These are phyloP conservation scores for Ephestia elutella DNA, from an alignment of 1,140 invertebrate species.

Conservation along the genomic window DNA sequence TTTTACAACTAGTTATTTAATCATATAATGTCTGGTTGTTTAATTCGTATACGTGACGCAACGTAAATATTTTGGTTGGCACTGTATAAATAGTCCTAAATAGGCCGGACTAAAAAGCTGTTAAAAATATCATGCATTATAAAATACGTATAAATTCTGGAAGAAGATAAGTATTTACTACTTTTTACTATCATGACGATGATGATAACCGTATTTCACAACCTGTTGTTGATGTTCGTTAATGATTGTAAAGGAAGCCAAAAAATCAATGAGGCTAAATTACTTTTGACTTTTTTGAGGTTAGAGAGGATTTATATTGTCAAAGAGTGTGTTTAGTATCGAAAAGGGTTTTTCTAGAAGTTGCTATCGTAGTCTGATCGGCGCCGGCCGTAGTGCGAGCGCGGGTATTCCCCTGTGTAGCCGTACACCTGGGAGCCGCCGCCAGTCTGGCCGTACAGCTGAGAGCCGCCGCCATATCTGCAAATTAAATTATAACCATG, in stretches of 20 bases:
- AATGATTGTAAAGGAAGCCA: constrained; percentile 27
- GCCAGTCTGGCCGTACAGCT: constrained; percentile 69
- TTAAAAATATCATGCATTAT: constrained; percentile 42
- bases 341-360: constrained; percentile 58
- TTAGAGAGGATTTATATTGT: constrained; percentile 62
- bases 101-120: constrained; percentile 55
- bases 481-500: constrained; percentile 16
- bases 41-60: constrained; percentile 35
- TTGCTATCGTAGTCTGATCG: constrained; percentile 78
- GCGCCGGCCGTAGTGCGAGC: constrained; percentile 73
- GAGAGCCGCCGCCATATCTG: constrained; percentile 59
- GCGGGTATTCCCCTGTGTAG: constrained; percentile 68
- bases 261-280: constrained; percentile 14
- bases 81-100: constrained; percentile 42
- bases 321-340: constrained; percentile 46
- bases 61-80: constrained; percentile 44
- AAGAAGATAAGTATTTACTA: constrained; percentile 21
- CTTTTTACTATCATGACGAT: constrained; percentile 20
- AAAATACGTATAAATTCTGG: constrained; percentile 33
- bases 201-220: constrained; percentile 53
- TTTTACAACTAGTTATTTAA: constrained; percentile 31
- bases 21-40: constrained; percentile 28
- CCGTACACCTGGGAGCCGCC: constrained; percentile 70
- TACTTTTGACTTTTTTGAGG: constrained; percentile 29
- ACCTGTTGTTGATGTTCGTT: constrained; percentile 49